Base-by-base conservation (phyloP, 23 tunicate genomes). In the Trididemnum nubilum region DNA sequence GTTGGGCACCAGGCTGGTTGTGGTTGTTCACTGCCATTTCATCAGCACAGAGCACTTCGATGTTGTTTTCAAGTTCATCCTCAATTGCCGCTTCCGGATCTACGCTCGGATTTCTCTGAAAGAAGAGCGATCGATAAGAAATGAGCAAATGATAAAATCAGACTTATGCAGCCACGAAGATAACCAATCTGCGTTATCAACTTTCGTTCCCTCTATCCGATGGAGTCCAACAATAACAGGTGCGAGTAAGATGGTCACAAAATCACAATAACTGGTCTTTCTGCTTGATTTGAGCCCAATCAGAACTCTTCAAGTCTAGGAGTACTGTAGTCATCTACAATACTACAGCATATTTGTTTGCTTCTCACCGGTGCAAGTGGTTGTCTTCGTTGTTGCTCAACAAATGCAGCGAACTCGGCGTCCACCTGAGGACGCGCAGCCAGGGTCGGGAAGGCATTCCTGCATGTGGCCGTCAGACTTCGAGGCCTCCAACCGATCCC, bases 401-500 rank as follows among this genome's bases (percentile, higher is more conserved):
- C 74, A 69, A 69, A 69, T 22, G 29, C 7, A 5, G 19, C 12
- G 38, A 5, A 69, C 19, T 29, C 39, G 5, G 37, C 5, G 37
- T 69, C 74, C 3, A 69, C 74, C 22, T 29, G 37, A 30, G 7
- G 39, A 7, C 67, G 18, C n/a, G 18, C 67, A 3, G 67, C 26
- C 67, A 61, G n/a, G 29, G 67, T 61, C 22, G 67, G 67, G 26
- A 61, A 61, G 21, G 49, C 58, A 4, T 15, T 36, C 7, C 33
- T 32, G 54, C 75, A 72, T 9, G 52, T 34, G 30, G 44, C 51
- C n/a, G 81, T 81, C 23, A 54, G 22, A 40, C 59, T 33, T 23
- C 83, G 51, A 18, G 97, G 97, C 57, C 90, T 85, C 90, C 90
- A 91, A 9, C 97, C 97, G 22, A 91, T 1, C 4, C 87, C 97